Evolutionary conservation across 2,113 vertebrate species (phyloP).

Genomic region (Tichodroma muraria): DNA sequence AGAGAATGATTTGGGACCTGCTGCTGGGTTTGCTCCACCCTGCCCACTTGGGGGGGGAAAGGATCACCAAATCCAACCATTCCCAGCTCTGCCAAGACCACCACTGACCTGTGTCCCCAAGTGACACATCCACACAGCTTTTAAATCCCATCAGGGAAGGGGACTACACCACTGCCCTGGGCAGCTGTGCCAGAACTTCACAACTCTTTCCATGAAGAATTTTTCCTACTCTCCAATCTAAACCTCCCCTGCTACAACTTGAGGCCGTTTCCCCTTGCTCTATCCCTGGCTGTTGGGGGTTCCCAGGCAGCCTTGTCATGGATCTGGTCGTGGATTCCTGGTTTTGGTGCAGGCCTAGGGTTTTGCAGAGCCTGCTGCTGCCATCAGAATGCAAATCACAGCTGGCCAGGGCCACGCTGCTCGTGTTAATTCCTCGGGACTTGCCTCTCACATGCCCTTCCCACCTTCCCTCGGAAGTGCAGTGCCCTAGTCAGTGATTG

Average conservation of each 20-base stretch:
- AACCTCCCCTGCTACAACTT: neutral
- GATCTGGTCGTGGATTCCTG: rapidly evolving
- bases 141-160: neutral
- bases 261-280: neutral
- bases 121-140: neutral
- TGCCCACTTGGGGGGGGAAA: neutral
- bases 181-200: neutral
- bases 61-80: neutral
- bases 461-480: neutral
- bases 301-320: rapidly evolving
- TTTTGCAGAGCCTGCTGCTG: neutral
- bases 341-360: neutral
- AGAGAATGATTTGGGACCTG: neutral
- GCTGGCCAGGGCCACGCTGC: neutral
- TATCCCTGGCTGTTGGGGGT: neutral
- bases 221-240: neutral
- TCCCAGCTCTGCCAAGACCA: neutral
- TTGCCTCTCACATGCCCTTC: neutral
- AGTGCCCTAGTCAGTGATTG: neutral
- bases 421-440: neutral
- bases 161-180: rapidly evolving
- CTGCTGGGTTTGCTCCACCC: neutral
- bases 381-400: neutral
- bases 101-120: rapidly evolving
- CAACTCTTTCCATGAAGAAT: neutral